Base-by-base conservation (phyloP, 2,113 vertebrate species). In the Misgurnus anguillicaudatus region DNA sequence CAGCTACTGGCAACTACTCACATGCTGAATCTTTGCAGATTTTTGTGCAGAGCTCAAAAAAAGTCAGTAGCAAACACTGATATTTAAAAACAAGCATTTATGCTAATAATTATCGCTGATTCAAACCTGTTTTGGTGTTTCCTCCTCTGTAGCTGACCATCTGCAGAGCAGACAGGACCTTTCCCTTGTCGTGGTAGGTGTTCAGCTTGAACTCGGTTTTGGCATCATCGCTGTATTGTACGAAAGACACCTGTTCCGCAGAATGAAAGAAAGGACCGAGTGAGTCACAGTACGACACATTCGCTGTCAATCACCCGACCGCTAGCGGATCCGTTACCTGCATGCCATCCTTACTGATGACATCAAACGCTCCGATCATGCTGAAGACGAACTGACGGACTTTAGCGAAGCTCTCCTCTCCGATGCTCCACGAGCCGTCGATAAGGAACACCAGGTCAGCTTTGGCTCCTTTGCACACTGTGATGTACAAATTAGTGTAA, bases 341-440 rank as follows among this genome's bases (percentile, higher is more conserved):
- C 92, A 98, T 98, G 87, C 98, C 98, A 4, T 78, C 80, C 36
- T 94, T 92, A 82, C 89, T 97, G 86, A 99, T 89, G 77, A 94
- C 87, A 77, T 99, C 97, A 79, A 99, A 97, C 55, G 96, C 97
- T 87, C 96, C 95, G 60, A 98, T 95, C 81, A 97, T 98, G 83
- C 94, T 95, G 41, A 93, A 97, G 84, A 98, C 95, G 89, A 99
- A 99, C 90, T 98, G 96, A 78, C 98, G 92, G 79, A 98, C 96
- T 93, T 99, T 99, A 84, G 86, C 89, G 89, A 98, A 99, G 92
- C 97, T 98, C 55, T 99, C 97, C 38, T 99, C 98, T 65, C 98
- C 97, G 60, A 98, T 99, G 92, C 97, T 99, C 98, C 98, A 99
- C 31, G 98, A 99, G 61, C 97, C 97, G 78, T 99, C 98, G 6